Base-by-base conservation (phyloP, 2,888 invertebrate species). In the Ceramica pisi region DNA sequence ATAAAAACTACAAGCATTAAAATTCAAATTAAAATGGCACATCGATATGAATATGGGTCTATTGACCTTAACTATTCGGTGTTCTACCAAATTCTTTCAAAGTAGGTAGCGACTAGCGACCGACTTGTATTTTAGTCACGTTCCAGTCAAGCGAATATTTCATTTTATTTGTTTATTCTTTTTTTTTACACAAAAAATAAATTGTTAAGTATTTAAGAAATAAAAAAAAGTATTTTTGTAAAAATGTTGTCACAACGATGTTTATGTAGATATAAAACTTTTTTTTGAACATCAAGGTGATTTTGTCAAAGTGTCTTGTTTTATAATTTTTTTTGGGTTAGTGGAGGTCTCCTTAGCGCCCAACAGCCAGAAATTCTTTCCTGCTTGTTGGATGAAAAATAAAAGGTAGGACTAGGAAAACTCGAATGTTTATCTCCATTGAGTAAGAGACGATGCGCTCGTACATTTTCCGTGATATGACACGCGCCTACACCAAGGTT, bases 401-500 rank as follows among this genome's bases (percentile, higher is more conserved):
- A 16, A 44, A 44, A 14, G 19, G 12, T 19, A 38, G 48, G 16
- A 41, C n/a, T 56, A 38, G 16, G 56, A 74, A 80, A 75, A 72
- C 44, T 57, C 31, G n/a, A 38, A 21, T 63, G 14, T 46, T 23
- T 26, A 26, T n/a, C 10, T 14, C 23, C 35, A 55, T 64, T 38
- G 41, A n/a, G 1, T 21, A 16, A 10, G 57, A 82, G 55, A 55
- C 35, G 10, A 62, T 61, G 64, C 60, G 46, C 19, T 73, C 31
- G 61, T 62, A 48, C 19, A 61, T 80, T 80, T 80, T 73, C 80
- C 63, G n/a, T 53, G 56, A 64, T 66, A 59, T 53, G 79, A 83
- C 61, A 83, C 64, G 75, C 83, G 48, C 19, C 83, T 19, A 31
- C 73, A 7, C 44, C 74, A 79, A 79, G 79, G 79, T 83, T 79